Evolutionary conservation across 2,113 vertebrate species (phyloP).

Genomic region (human (Homo sapiens)): DNA sequence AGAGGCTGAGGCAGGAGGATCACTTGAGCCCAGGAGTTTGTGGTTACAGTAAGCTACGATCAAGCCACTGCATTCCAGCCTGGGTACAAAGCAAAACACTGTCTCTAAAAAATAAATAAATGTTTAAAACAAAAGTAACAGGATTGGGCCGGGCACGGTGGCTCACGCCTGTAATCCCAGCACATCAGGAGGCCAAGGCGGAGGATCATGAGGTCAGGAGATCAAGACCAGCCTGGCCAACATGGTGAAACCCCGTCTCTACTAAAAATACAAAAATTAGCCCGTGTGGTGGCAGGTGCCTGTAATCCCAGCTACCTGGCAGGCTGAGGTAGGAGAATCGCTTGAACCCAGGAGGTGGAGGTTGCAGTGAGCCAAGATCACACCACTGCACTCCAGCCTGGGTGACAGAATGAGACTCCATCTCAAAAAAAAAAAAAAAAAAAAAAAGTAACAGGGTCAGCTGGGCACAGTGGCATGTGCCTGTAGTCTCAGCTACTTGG

Average conservation of each 20-base stretch:
- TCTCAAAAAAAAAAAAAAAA: neutral
- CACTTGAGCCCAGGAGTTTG: neutral
- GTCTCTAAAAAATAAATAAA: too few species aligned
- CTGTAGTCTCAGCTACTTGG: neutral
- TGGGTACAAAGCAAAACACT: neutral
- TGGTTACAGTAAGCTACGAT: neutral
- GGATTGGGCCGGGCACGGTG: neutral
- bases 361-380: neutral
- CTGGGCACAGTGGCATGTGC: neutral
- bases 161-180: neutral
- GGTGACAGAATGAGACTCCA: neutral
- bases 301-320: neutral
- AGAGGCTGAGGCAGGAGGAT: neutral
- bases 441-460: neutral
- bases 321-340: neutral
- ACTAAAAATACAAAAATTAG: too few species aligned
- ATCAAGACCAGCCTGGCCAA: too few species aligned
- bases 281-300: neutral
- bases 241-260: too few species aligned
- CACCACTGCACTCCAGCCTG: neutral
- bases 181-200: too few species aligned
- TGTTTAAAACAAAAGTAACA: neutral
- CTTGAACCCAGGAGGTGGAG: neutral
- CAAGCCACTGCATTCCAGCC: neutral
- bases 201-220: too few species aligned